Percentiles rank a stretch among this genome's conserved stretches.
phyloP scores from a whole-genome alignment of 2,797 vertebrate genomes.

The Silurus lanzhouensis region DNA sequence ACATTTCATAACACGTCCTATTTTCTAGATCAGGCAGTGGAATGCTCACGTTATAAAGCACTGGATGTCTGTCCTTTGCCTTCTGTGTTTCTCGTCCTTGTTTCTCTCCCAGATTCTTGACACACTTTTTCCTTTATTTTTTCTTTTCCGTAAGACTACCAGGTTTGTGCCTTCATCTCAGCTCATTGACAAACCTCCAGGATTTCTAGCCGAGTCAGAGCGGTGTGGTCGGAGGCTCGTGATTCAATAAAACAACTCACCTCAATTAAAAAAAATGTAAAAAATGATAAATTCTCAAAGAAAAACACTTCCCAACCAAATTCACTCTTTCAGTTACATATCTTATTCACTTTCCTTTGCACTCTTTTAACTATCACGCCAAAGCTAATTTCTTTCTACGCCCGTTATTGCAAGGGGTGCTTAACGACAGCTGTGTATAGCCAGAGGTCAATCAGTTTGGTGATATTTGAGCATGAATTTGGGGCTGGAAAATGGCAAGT shows the following conservation, averaged over 20 bases:
- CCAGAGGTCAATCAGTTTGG: constrained; percentile 27
- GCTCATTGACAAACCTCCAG: constrained; percentile 40
- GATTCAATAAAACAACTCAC: constrained; percentile 31
- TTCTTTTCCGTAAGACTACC: constrained; percentile 39
- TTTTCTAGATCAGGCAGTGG: constrained; percentile 70
- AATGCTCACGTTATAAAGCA: constrained; percentile 68
- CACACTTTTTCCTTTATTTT: constrained; percentile 18
- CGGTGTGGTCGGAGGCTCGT: constrained; percentile 43
- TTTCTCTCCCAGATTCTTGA: constrained; percentile 46
- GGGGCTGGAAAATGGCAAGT: no score
- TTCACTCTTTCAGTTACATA: constrained; percentile 15
- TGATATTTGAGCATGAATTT: background rate
- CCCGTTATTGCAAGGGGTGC: constrained; percentile 35
- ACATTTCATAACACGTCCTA: constrained; percentile 41
- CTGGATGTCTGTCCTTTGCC: constrained; percentile 61
- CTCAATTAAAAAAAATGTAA: constrained; percentile 11
- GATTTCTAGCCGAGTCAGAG: constrained; percentile 7
- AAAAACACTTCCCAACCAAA: constrained; percentile 25
- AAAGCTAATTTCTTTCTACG: constrained; percentile 13
- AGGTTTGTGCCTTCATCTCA: constrained; percentile 56
- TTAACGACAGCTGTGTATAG: background rate
- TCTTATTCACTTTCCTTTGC: constrained; percentile 47
- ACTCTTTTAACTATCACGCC: constrained; percentile 27
- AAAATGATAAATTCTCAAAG: constrained; percentile 11
- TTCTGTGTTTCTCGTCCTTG: constrained; percentile 51